Percentiles rank a stretch among this genome's conserved stretches.
phyloP scores from a whole-genome alignment of 92 coral and sea anemone species.

The Zoanthus sociatus region DNA sequence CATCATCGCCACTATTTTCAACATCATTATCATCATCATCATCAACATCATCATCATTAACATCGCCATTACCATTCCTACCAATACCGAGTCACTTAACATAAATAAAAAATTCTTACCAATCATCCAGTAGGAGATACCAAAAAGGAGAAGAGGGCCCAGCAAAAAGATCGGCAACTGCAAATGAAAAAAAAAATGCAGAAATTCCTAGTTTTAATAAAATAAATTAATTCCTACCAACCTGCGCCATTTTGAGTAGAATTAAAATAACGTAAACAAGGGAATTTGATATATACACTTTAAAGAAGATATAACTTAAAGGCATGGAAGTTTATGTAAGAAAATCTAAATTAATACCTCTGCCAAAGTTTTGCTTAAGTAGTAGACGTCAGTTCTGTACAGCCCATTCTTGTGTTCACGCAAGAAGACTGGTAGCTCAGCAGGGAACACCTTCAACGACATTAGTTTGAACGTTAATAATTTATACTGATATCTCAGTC shows the following conservation, averaged over 20 bases:
- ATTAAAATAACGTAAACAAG: no score
- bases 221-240: no score
- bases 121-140: slow-evolving; percentile 44
- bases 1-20: neutral
- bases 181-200: neutral
- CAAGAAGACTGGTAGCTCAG: slow-evolving; percentile 84
- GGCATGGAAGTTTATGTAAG: no score
- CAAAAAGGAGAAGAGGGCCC: slow-evolving; percentile 68
- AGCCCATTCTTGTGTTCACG: slow-evolving; percentile 94
- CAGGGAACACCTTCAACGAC: slow-evolving; percentile 82
- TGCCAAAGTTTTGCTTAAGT: slow-evolving; percentile 81
- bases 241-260: no score
- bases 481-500: no score
- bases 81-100: neutral
- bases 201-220: neutral
- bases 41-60: neutral
- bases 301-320: no score
- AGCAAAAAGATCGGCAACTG: slow-evolving; percentile 84
- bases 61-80: neutral
- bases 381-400: slow-evolving; percentile 95
- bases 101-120: neutral
- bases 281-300: no score
- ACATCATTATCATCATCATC: neutral
- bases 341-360: slow-evolving; percentile 65
- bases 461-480: neutral